phyloP scores from a whole-genome alignment of 2,888 invertebrate species.

The Sericinus montela region DNA sequence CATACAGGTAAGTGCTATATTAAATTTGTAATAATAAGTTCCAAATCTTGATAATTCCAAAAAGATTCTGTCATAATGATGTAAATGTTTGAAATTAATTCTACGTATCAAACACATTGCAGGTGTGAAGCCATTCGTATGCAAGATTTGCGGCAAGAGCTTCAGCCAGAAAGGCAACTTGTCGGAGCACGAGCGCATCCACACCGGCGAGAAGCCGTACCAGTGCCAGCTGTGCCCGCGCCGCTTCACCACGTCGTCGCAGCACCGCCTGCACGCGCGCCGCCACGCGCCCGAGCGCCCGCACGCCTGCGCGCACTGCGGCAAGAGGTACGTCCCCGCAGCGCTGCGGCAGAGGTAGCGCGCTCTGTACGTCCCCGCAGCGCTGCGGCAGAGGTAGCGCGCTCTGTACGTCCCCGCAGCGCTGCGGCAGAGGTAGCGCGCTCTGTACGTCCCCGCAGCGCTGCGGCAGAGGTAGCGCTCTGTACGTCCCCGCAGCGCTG shows the following conservation, averaged over 20 bases:
- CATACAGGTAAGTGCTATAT: slow-evolving; percentile 72
- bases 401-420: slow-evolving; percentile 81
- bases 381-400: slow-evolving; percentile 60
- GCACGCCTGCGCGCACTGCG: slow-evolving; percentile 57
- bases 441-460: slow-evolving; percentile 81
- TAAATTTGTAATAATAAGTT: no score
- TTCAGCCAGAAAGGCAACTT: slow-evolving; percentile 90
- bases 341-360: neutral
- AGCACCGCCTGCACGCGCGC: slow-evolving; percentile 83
- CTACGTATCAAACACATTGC: slow-evolving; percentile 6
- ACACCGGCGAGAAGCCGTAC: slow-evolving; percentile 89
- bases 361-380: neutral
- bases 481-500: slow-evolving; percentile 77
- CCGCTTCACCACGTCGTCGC: slow-evolving; percentile 86
- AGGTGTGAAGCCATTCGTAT: slow-evolving; percentile 82
- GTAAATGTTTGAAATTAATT: no score
- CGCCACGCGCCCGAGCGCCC: slow-evolving; percentile 58
- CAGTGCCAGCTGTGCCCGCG: slow-evolving; percentile 83
- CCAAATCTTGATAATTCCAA: no score
- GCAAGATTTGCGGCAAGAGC: slow-evolving; percentile 83
- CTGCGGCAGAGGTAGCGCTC: slow-evolving; percentile 86
- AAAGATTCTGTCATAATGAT: no score
- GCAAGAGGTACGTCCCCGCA: slow-evolving; percentile 28
- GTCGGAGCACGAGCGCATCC: slow-evolving; percentile 86
- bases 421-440: slow-evolving; percentile 72